Conservation (phyloP, 2,888 invertebrate genomes). For the Tridacna crocea region DNA sequence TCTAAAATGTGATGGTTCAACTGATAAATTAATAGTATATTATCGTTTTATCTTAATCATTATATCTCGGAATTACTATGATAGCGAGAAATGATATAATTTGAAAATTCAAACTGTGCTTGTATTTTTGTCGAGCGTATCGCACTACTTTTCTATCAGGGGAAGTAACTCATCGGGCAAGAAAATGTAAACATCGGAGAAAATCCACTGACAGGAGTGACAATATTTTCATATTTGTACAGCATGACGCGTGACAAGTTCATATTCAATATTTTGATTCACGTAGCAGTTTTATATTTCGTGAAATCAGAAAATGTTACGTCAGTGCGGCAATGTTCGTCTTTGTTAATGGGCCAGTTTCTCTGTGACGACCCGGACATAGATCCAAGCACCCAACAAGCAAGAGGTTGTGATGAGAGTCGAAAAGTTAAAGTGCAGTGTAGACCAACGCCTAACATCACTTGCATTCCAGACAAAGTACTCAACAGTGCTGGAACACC, state of each 20-base stretch:
- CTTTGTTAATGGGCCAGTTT: conserved; percentile 80
- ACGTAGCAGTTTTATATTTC: not conserved
- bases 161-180: not conserved
- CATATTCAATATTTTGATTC: not conserved
- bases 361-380: conserved; percentile 86
- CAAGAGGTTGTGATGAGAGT: conserved; percentile 91
- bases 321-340: conserved; percentile 37
- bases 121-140: too few species aligned
- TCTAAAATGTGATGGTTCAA: not conserved
- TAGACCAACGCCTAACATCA: conserved; percentile 92
- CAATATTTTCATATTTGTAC: not conserved
- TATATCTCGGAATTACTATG: too few species aligned
- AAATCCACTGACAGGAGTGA: not conserved
- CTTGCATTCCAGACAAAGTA: conserved; percentile 86
- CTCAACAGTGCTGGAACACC: conserved; percentile 20
- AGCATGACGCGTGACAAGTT: not conserved
- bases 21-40: too few species aligned
- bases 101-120: too few species aligned
- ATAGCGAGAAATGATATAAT: too few species aligned
- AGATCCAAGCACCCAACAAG: conserved; percentile 95
- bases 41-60: too few species aligned
- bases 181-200: conserved; percentile 15
- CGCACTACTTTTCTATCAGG: not conserved
- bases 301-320: not conserved
- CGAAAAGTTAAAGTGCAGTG: conserved; percentile 88